Base-by-base conservation (phyloP, 2,888 invertebrate genomes). In the Pemphredon lugubris region DNA sequence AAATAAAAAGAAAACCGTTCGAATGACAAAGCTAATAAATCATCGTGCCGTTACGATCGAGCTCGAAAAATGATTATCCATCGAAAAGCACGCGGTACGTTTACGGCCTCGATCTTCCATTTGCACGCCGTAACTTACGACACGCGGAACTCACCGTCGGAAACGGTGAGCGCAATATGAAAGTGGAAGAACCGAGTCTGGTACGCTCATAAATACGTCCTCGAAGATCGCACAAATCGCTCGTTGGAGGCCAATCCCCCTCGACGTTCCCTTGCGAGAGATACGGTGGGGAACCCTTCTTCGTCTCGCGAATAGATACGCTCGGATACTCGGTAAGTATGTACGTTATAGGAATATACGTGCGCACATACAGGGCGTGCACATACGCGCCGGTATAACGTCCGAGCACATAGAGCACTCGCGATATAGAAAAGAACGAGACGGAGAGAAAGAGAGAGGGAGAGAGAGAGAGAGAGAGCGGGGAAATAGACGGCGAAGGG, bases 151-250 rank as follows among this genome's bases (percentile, higher is more conserved):
- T 9, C 21, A 13, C 63, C 34, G 50, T 37, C 45, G 32, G 39
- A 64, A 73, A 60, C 40, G 59, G 58, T 37, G 37, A 66, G 40
- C 37, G 73, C 70, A 63, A 77, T 77, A 78, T 76, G 63, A 78
- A 66, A 80, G 73, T 77, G 74, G 67, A 66, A 48, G 39, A 67
- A 68, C 74, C 68, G 75, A 53, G 61, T 50, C 55, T 64, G 74
- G 68, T 81, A 79, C 74, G 77, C 79, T 84, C 85, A 83, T 86
- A 88, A 87, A 88, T 87, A 87, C 81, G 80, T 82, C 79, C 79
- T 76, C 77, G 80, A 83, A 82, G 83, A 80, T 82, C 81, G 83
- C 83, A 83, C 86, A 85, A 87, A 87, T 87, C 86, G 84, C 82
- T 84, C 83, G 82, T 81, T 72, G 61, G 68, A 76, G 64, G 75